Percentiles rank a stretch among this genome's conserved stretches.
phyloP scores from a whole-genome alignment of 2,888 invertebrate species.

The Drosophila paracracens region DNA sequence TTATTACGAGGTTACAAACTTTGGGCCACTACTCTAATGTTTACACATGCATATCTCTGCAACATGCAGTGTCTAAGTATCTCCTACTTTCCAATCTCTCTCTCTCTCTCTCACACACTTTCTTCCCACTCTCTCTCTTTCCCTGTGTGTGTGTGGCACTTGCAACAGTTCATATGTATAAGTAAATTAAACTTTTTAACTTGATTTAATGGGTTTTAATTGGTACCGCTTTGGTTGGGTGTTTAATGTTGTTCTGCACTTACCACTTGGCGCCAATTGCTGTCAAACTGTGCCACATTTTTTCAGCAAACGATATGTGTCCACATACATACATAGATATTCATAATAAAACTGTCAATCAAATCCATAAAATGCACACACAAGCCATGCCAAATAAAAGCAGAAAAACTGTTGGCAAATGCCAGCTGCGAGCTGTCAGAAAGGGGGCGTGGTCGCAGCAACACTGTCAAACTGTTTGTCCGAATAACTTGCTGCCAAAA shows the following conservation, averaged over 20 bases:
- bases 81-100: not conserved
- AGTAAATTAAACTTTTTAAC: slow-evolving; percentile 70
- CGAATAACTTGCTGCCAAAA: slow-evolving; percentile 17
- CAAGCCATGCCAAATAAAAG: slow-evolving; percentile 26
- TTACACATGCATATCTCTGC: slow-evolving; percentile 29
- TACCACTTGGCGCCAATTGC: slow-evolving; percentile 17
- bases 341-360: slow-evolving; percentile 73
- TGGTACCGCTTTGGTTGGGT: slow-evolving; percentile 58
- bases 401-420: not conserved
- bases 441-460: slow-evolving; percentile 10
- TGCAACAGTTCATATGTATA: not conserved
- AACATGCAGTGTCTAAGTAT: slow-evolving; percentile 15
- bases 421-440: slow-evolving; percentile 14
- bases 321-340: slow-evolving; percentile 17
- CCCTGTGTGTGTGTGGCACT: slow-evolving; percentile 5
- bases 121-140: not conserved
- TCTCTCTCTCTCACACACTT: not conserved
- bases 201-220: slow-evolving; percentile 81
- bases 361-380: slow-evolving; percentile 38
- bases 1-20: slow-evolving; percentile 81
- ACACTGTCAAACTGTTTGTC: slow-evolving; percentile 33
- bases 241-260: slow-evolving; percentile 21
- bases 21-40: slow-evolving; percentile 39
- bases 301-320: not conserved
- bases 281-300: slow-evolving; percentile 47